A percentile compares a stretch with the other conserved stretches of the same genome.
phyloP scores from a whole-genome alignment of 2,113 vertebrate species.

The Cyphotilapia sp. region DNA sequence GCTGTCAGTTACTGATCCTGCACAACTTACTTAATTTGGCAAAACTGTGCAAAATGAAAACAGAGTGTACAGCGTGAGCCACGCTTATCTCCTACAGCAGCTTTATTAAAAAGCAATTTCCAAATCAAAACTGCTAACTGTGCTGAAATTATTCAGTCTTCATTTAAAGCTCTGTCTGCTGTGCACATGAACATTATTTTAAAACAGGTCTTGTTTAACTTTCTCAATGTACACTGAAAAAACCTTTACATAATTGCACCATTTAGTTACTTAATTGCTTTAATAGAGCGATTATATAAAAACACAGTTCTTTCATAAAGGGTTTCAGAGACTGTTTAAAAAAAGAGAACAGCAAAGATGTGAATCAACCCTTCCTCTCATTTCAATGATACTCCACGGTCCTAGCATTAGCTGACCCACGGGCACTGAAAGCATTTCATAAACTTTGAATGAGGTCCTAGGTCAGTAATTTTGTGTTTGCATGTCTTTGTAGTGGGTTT shows the following conservation, averaged over 20 bases:
- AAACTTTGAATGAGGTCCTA: slow-evolving; percentile 39
- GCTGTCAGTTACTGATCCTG: not conserved
- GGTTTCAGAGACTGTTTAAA: not conserved
- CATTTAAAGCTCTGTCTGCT: not conserved
- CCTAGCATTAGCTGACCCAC: slow-evolving; percentile 25
- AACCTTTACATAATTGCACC: not conserved
- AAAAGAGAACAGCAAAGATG: not conserved
- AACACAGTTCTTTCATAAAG: not conserved
- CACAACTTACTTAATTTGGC: not conserved
- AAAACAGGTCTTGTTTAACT: not conserved
- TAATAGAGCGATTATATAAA: not conserved
- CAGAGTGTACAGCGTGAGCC: too few relatives aligned
- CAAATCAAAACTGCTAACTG: not conserved
- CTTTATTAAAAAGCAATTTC: not conserved
- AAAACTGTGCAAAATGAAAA: not conserved
- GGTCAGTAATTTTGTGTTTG: slow-evolving; percentile 59
- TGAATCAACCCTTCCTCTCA: not conserved
- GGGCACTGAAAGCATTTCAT: slow-evolving; percentile 36
- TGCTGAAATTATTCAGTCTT: not conserved
- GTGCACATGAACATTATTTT: not conserved
- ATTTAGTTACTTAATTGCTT: not conserved
- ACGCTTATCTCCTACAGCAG: not conserved
- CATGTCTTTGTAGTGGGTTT: slow-evolving; percentile 57
- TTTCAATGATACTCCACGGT: slow-evolving; percentile 13
- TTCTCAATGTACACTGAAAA: not conserved